These are phyloP conservation scores for Lates japonicus DNA, from an alignment of 2,797 vertebrate species.

Conservation along the genomic window DNA sequence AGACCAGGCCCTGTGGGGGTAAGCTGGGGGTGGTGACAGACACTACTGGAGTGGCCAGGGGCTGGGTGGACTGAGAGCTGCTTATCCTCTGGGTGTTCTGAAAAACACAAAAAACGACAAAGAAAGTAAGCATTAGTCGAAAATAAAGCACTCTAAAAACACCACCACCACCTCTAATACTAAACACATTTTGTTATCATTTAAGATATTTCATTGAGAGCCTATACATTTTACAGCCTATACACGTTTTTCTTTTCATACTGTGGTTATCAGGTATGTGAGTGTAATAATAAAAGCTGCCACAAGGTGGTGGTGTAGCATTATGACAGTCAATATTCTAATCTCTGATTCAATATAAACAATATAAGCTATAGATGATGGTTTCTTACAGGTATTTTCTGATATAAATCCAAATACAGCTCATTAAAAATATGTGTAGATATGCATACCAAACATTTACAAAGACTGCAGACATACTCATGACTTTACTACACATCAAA, in stretches of 20 bases:
- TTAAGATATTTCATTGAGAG: not conserved
- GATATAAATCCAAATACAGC: not conserved
- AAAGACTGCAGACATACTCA: not conserved
- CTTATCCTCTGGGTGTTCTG: slow-evolving; percentile 97
- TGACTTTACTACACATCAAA: not conserved
- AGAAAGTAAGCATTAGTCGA: slow-evolving; percentile 9
- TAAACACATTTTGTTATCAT: not conserved
- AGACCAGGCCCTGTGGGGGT: slow-evolving; percentile 95
- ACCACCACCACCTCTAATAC: not conserved
- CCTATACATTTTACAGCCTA: not conserved
- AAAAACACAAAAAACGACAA: slow-evolving; percentile 67
- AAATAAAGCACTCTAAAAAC: slow-evolving; percentile 1
- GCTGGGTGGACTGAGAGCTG: slow-evolving; percentile 94
- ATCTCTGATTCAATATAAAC: not conserved
- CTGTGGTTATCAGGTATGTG: not conserved
- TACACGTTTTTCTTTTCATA: not conserved
- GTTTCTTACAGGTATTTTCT: not conserved
- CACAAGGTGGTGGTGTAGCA: slow-evolving; percentile 78
- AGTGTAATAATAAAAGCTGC: slow-evolving; percentile 38
- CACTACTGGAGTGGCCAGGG: slow-evolving; percentile 96
- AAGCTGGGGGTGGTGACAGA: slow-evolving; percentile 98
- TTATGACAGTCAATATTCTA: slow-evolving; percentile 33
- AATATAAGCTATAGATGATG: not conserved
- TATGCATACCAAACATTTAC: not conserved
- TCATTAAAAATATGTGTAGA: not conserved